Conservation (phyloP, 1,140 invertebrate genomes). For the Apocrypta bakeri region DNA sequence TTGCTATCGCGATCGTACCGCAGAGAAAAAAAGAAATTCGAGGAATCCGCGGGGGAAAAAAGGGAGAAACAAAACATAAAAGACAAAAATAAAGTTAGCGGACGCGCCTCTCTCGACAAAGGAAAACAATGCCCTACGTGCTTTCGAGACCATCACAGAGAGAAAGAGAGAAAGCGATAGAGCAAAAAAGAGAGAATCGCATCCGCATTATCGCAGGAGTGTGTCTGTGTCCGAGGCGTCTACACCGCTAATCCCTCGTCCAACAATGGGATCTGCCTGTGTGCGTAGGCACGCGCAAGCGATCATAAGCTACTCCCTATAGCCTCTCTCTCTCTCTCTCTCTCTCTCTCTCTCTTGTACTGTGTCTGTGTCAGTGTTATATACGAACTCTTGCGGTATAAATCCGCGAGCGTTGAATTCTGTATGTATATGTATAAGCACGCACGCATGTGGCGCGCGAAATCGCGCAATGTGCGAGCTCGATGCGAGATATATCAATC, state of each 20-base stretch:
- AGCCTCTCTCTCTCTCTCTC: too few species aligned
- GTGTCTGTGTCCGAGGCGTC: constrained; percentile 19
- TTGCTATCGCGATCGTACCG: neutral
- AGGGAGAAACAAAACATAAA: neutral
- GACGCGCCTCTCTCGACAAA: constrained; percentile 32
- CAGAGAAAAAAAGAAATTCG: constrained; percentile 4
- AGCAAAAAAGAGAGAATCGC: neutral
- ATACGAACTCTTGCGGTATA: neutral
- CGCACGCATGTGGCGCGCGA: too few species aligned
- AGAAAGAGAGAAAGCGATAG: constrained; percentile 19
- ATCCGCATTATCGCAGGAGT: constrained; percentile 13
- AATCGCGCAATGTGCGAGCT: too few species aligned
- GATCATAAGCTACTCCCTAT: neutral
- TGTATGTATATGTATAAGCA: neutral
- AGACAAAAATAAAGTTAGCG: constrained; percentile 9
- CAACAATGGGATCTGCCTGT: constrained; percentile 38
- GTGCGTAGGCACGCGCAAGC: constrained; percentile 34
- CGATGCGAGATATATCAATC: too few species aligned
- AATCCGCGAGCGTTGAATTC: constrained; percentile 11
- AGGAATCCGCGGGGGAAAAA: neutral
- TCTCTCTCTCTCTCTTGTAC: neutral
- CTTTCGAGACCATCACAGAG: neutral
- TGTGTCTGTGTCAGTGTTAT: neutral
- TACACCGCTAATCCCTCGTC: constrained; percentile 30
- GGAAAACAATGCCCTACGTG: constrained; percentile 44